Conservation (phyloP, 2,113 vertebrate genomes). For the Desmodus rotundus region DNA sequence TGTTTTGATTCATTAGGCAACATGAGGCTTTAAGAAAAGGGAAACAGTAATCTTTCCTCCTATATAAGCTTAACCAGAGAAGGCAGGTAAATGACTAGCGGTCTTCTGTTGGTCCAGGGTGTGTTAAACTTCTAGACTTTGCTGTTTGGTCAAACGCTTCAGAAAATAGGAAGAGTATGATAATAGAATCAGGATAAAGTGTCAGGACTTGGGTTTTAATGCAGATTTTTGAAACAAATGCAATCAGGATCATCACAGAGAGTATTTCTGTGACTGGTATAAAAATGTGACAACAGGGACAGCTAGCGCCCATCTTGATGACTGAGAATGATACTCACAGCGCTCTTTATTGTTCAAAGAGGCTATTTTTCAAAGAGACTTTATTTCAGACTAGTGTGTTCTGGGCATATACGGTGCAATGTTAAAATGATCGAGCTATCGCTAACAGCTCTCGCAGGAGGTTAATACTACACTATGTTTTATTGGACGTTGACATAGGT, state of each 20-base stretch:
- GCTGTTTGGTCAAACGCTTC: not conserved
- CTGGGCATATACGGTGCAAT: not conserved
- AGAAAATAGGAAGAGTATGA: not conserved
- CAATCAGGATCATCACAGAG: not conserved
- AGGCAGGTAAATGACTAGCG: not conserved
- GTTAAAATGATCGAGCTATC: not conserved
- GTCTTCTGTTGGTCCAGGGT: not conserved
- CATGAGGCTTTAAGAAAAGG: not conserved
- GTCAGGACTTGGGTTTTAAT: not conserved
- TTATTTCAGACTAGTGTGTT: not conserved
- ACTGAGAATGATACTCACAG: not conserved
- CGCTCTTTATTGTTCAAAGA: not conserved
- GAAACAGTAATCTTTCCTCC: not conserved
- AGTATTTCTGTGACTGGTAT: not conserved
- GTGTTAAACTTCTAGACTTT: not conserved
- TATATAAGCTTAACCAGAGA: not conserved
- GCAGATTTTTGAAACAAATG: slow-evolving; percentile 19
- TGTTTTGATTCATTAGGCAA: not conserved
- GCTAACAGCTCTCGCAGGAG: not conserved
- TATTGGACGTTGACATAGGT: not conserved
- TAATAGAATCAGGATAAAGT: not conserved
- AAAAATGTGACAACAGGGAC: not conserved
- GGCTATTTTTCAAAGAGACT: not conserved
- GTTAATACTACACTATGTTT: not conserved
- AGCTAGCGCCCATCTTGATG: not conserved